Percentiles rank a stretch among this genome's conserved stretches.
These are phyloP conservation scores for Athrips mouffetella DNA, from an alignment of 2,888 invertebrate species.

Conservation along the genomic window DNA sequence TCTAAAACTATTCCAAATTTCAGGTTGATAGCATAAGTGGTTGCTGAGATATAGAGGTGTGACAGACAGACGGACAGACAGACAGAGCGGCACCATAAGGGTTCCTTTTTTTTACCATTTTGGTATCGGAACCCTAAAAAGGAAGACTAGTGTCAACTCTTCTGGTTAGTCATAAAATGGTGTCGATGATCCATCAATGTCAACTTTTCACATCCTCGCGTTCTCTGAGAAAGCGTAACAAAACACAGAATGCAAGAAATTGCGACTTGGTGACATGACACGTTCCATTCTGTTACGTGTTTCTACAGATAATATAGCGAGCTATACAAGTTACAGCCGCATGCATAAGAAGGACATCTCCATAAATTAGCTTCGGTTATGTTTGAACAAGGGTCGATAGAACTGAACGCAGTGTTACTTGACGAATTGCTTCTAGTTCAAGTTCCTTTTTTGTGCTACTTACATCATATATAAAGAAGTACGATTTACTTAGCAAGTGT, in stretches of 20 bases:
- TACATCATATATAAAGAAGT: too few species aligned
- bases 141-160: slow-evolving; percentile 23
- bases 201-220: slow-evolving; percentile 38
- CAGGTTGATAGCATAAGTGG: too few species aligned
- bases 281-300: slow-evolving; percentile 30
- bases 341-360: slow-evolving; percentile 42
- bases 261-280: slow-evolving; percentile 32
- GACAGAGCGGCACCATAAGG: too few species aligned
- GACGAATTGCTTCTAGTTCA: slow-evolving; percentile 5
- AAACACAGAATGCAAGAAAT: slow-evolving; percentile 23
- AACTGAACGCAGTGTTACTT: slow-evolving; percentile 1
- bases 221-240: slow-evolving; percentile 10
- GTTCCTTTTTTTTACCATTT: too few species aligned
- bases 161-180: slow-evolving; percentile 34
- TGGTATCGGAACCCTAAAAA: too few species aligned
- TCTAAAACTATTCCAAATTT: too few species aligned
- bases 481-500: too few species aligned
- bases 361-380: slow-evolving; percentile 37
- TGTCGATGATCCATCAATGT: slow-evolving; percentile 58
- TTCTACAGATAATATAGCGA: too few species aligned
- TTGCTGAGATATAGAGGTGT: too few species aligned
- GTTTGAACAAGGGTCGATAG: slow-evolving; percentile 3
- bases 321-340: too few species aligned
- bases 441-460: background rate
- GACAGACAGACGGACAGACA: too few species aligned